Base-by-base conservation (phyloP, 2,888 invertebrate species). In the Strigamia crassipes region DNA sequence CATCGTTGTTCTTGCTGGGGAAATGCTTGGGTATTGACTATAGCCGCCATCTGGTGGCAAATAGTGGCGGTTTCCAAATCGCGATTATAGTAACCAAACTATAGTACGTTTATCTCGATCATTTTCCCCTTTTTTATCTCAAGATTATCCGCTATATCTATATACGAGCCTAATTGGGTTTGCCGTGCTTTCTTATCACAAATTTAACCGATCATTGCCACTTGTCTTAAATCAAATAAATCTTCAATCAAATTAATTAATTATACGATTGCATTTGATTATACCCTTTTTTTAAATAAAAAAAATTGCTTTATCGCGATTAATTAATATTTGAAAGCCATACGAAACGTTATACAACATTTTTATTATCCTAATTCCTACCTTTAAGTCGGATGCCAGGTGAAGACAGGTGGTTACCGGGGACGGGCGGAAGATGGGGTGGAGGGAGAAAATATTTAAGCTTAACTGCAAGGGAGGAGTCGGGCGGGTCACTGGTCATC, bases 111-210 rank as follows among this genome's bases (percentile, higher is more conserved):
- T 61, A 61, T 61, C 61, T 15, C 61, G n/a, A 18, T 61, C 23
- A 18, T 23, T 61, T 61, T 61, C 18, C 18, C 42, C 42, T 46
- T 61, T 61, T 61, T 61, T 61, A 61, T 61, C 61, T 61, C 5
- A 61, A 61, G 61, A 61, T 61, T 61, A 61, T 61, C 61, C 61
- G 23, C 18, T 61, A 61, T 61, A 61, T 61, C 61, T 61, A 23
- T 61, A 61, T 18, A 61, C n/a, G 61, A 21, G 23, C 61, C 61
- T 61, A 61, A 61, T 61, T 61, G 61, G 61, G 23, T 23, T 23
- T 61, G 23, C 18, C n/a, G 18, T 61, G 23, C 23, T 21, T 61
- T 61, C 61, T 61, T 61, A 61, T 61, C 61, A 21, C 61, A 56
- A 61, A 10, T 18, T 61, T 18, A 61, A 15, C 61, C 23, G 61